phyloP scores from a whole-genome alignment of 2,113 vertebrate genomes.

The Marmota flaviventris region DNA sequence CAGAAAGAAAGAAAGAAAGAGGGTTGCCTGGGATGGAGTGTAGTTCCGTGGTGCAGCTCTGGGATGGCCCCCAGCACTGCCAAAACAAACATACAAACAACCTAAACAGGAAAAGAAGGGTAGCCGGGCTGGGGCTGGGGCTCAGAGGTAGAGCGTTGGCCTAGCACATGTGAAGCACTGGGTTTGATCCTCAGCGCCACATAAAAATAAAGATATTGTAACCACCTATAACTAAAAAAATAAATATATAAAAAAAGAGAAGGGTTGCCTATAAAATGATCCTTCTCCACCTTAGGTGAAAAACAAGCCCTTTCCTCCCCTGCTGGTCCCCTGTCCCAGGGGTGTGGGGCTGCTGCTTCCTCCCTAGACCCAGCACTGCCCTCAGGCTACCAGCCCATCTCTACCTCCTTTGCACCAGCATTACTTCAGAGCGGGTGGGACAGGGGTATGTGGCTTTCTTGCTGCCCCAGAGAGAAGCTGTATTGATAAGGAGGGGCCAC shows the following conservation, averaged over 20 bases:
- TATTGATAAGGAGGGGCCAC: background rate
- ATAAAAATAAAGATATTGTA: no score
- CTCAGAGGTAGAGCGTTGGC: no score
- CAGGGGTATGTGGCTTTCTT: background rate
- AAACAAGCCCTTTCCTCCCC: background rate
- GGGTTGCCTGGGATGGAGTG: background rate
- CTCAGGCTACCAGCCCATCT: background rate
- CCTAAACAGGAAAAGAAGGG: background rate
- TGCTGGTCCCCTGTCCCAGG: background rate
- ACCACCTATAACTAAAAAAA: no score
- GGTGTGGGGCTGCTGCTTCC: fast-evolving
- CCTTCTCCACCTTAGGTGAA: constrained; percentile 2
- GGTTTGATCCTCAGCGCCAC: no score
- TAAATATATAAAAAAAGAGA: no score
- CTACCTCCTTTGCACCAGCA: background rate
- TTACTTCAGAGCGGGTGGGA: background rate
- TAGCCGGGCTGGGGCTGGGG: no score
- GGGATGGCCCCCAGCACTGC: background rate
- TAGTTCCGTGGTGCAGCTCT: background rate
- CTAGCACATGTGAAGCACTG: no score
- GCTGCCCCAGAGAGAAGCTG: background rate
- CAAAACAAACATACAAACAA: no score
- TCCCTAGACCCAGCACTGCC: background rate
- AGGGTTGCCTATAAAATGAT: background rate
- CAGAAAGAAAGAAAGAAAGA: no score